Base-by-base conservation (phyloP, 2,797 vertebrate genomes). In the Catamblyrhynchus diadema region DNA sequence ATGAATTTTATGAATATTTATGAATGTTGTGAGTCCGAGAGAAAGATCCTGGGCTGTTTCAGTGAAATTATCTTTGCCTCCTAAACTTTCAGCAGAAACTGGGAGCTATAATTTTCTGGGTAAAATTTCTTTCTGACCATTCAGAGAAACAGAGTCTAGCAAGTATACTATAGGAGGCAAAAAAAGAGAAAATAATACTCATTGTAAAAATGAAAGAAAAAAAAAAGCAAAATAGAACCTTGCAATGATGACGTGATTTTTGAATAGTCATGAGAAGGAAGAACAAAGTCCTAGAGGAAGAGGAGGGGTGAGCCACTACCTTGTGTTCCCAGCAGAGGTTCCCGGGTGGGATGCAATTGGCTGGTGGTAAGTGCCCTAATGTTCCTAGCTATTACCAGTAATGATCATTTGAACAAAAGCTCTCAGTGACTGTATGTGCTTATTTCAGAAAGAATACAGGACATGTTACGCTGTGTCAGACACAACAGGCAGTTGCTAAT, bases 281-380 rank as follows among this genome's bases (percentile, higher is more conserved):
- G 28, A 90, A 4, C 32, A 61, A 88, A 56, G 33, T 81, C 37
- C 24, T 48, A 75, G 73, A 66, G 44, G 37, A 86, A 84, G 33
- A 61, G 30, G 13, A 88, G 8, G 8, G 12, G 3, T 87, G 66
- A 79, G 23, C 39, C 19, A 84, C 12, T 1, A 1, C 45, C 14
- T 65, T 57, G n/a, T 69, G 22, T 17, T 88, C n/a, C 71, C 39
- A 45, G 61, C 32, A 89, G 79, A 59, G 12, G 35, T 62, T 92
- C 47, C 44, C 2, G 3, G 17, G 32, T 8, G 0, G 47, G 60
- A 48, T 86, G 35, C n/a, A 53, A 32, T 9, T 2, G 0, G 11
- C 56, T 70, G 33, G 16, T 45, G 51, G 10, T 47, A 69, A 88
- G 41, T 56, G 59, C 33, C 33, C 25, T 75, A 2, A 24, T 14